Evolutionary conservation across 2,797 vertebrate species (phyloP), one percentile per base, ranked within the genome.

Genomic region (Diplodus puntazzo): DNA sequence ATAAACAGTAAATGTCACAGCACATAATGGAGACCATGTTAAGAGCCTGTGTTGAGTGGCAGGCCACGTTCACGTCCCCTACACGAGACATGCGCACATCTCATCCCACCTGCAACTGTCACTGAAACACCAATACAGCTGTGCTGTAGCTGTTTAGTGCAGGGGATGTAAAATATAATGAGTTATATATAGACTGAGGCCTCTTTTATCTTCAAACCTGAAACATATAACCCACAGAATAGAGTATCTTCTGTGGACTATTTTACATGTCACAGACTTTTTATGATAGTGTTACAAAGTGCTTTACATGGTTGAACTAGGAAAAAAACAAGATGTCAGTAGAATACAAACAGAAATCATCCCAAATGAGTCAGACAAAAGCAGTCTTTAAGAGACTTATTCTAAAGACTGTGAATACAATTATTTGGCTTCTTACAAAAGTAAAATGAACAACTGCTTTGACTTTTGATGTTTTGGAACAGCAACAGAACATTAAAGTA

Each of bases 1-100:
- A 48, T 59, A 25, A 54, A 79, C 42, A 27, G 21, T 43, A 45
- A 55, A 27, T 63, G 61, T 12, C 39, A 65, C 48, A 73, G 11
- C 9, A 60, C 8, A 45, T 46, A 53, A 69, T 25, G 16, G 50
- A 69, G 18, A 25, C 48, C 17, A 34, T 20, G 14, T 60, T 39
- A 54, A 42, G 60, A 27, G 42, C 18, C 17, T 39, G 34, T 53
- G 25, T 13, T 50, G 48, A 54, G 61, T 50, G n/a, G 43, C 43
- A 42, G 21, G 45, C 30, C 50, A 34, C 14, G 17, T 30, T 18
- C 52, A 50, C 30, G 17, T 58, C 12, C n/a, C 16, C 65, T 65
- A 13, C 13, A 52, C 13, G 27, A 59, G 45, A 71, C 14, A 34
- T 46, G 21, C 5, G 2, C 16, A 39, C n/a, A 50, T 69, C 20